Evolutionary conservation across 2,113 vertebrate species (phyloP).

Genomic region (Ornithorhynchus anatinus): DNA sequence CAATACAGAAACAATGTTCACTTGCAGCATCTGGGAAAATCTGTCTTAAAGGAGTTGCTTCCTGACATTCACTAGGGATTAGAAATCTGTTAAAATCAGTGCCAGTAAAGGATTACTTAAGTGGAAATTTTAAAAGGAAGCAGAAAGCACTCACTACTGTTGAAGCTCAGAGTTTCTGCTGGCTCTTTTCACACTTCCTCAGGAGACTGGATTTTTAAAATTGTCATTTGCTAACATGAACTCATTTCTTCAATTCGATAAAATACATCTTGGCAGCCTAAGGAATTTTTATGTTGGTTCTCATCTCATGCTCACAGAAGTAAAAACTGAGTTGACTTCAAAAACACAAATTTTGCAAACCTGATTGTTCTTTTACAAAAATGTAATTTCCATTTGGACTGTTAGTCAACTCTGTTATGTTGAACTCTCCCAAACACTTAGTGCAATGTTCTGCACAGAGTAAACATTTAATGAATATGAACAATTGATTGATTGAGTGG

Average conservation of each 20-base stretch:
- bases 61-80: background rate
- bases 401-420: too few species aligned
- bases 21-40: background rate
- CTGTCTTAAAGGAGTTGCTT: background rate
- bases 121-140: conserved; percentile 8
- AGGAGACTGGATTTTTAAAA: conserved; percentile 48
- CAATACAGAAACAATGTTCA: background rate
- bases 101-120: background rate
- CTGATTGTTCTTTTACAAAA: too few species aligned
- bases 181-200: conserved; percentile 59
- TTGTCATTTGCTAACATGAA: conserved; percentile 34
- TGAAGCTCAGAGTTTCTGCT: background rate
- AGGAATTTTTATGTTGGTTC: conserved; percentile 65
- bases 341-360: conserved; percentile 36
- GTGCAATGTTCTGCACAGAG: too few species aligned
- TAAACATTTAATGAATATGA: too few species aligned
- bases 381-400: too few species aligned
- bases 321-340: conserved; percentile 61
- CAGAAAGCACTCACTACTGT: conserved; percentile 5
- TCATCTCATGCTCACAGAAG: conserved; percentile 41
- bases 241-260: conserved; percentile 44
- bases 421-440: too few species aligned
- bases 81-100: background rate
- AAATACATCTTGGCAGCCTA: conserved; percentile 59
- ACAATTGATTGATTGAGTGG: too few species aligned